These are phyloP conservation scores for Torymus aiolomorphi DNA, from an alignment of 2,888 invertebrate genomes.

Conservation along the genomic window DNA sequence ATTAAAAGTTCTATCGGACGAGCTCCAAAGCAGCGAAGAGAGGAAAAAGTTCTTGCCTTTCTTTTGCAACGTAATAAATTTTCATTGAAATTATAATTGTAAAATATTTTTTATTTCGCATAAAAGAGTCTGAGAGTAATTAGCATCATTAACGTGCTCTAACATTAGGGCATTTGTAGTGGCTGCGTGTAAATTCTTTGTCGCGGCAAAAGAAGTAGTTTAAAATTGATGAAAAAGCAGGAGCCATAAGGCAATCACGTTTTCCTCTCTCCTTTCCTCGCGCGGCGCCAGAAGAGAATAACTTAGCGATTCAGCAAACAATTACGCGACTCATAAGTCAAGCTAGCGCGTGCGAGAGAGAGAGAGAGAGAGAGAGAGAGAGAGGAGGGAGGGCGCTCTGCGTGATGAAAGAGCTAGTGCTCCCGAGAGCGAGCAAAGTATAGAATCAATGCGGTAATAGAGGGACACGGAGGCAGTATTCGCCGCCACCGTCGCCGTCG, in stretches of 20 bases:
- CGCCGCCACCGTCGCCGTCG: not conserved
- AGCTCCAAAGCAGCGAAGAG: not conserved
- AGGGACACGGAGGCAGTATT: not conserved
- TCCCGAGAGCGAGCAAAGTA: not conserved
- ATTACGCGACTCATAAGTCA: conserved; percentile 46
- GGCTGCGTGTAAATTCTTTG: not conserved
- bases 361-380: conserved; percentile 41
- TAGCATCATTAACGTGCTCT: no score
- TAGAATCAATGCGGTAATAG: conserved; percentile 47
- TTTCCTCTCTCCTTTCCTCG: not conserved
- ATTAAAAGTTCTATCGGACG: conserved; percentile 41
- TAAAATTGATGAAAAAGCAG: conserved; percentile 39
- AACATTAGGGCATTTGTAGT: not conserved
- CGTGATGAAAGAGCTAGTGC: not conserved
- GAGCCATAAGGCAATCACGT: conserved; percentile 17
- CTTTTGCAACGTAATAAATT: no score
- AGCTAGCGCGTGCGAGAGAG: conserved; percentile 32
- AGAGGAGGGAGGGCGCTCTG: not conserved
- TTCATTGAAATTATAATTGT: no score
- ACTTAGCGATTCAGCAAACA: conserved; percentile 40
- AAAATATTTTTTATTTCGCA: no score
- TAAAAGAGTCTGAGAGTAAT: no score
- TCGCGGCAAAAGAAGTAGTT: conserved; percentile 5
- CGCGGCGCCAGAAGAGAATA: conserved; percentile 4
- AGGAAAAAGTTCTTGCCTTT: not conserved